These are phyloP conservation scores for Neoascia interrupta DNA, from an alignment of 2,888 invertebrate genomes.

Conservation along the genomic window DNA sequence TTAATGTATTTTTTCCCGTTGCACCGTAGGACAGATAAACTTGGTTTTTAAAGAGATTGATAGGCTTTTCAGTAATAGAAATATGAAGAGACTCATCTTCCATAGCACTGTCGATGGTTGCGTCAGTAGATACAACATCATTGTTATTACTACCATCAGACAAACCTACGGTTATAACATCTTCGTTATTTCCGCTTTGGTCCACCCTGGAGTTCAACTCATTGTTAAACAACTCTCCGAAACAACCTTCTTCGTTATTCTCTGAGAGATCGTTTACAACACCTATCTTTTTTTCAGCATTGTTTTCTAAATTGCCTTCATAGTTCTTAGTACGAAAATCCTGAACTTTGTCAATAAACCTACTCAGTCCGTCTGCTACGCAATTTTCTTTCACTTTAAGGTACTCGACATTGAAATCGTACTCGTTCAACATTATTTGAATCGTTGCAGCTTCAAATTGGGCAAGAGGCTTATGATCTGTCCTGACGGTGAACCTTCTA, in stretches of 20 bases:
- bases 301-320: too few species aligned
- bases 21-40: slow-evolving; percentile 1
- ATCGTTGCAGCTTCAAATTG: slow-evolving; percentile 76
- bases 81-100: slow-evolving; percentile 3
- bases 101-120: slow-evolving; percentile 5
- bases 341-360: slow-evolving; percentile 54
- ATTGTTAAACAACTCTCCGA: slow-evolving; percentile 60
- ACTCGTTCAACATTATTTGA: slow-evolving; percentile 74
- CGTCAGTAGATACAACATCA: slow-evolving; percentile 1
- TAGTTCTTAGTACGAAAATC: too few species aligned
- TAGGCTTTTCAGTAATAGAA: slow-evolving; percentile 7
- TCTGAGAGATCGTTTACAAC: too few species aligned
- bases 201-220: not conserved
- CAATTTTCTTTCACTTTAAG: slow-evolving; percentile 67
- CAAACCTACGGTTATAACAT: not conserved
- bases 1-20: slow-evolving; percentile 5
- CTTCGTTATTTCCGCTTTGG: not conserved
- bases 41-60: slow-evolving; percentile 16
- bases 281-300: not conserved
- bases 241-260: slow-evolving; percentile 31
- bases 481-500: slow-evolving; percentile 72
- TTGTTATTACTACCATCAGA: not conserved
- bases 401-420: slow-evolving; percentile 71
- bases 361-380: slow-evolving; percentile 64
- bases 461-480: slow-evolving; percentile 76